Conservation (phyloP, 2,888 invertebrate species). For the Agrochola macilenta region DNA sequence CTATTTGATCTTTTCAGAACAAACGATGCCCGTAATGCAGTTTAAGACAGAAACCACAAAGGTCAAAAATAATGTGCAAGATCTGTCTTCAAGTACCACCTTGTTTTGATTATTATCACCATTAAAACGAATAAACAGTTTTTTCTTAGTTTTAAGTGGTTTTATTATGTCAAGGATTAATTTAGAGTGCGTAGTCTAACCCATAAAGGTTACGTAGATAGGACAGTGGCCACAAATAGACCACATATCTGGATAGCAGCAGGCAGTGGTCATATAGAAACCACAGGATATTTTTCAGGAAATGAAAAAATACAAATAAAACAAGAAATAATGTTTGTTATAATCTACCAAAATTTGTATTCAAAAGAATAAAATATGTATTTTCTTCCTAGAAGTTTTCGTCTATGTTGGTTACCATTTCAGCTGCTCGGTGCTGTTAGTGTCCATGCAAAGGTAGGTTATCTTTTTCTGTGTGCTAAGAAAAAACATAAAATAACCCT, state of each 20-base stretch:
- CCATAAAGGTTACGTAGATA: constrained; percentile 7
- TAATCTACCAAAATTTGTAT: constrained; percentile 8
- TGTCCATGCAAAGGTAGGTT: too few species aligned
- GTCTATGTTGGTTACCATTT: too few species aligned
- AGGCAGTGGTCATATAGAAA: constrained; percentile 22
- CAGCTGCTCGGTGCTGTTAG: too few species aligned
- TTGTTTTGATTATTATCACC: constrained; percentile 23
- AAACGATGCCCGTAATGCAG: constrained; percentile 40
- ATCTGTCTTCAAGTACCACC: constrained; percentile 32
- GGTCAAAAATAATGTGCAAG: constrained; percentile 33
- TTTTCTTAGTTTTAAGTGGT: constrained; percentile 16
- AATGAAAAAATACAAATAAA: not conserved
- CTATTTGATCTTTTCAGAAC: too few species aligned
- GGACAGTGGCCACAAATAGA: constrained; percentile 15
- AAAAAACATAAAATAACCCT: not conserved
- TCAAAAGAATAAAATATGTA: constrained; percentile 1
- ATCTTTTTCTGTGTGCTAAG: too few species aligned
- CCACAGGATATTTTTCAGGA: constrained; percentile 4
- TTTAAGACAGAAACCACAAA: constrained; percentile 34
- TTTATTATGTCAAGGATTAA: constrained; percentile 11
- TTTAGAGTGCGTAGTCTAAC: constrained; percentile 16
- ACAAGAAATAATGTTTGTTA: not conserved
- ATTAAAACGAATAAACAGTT: constrained; percentile 3
- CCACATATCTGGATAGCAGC: constrained; percentile 11
- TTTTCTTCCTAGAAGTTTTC: too few species aligned